A percentile compares a stretch with the other conserved stretches of the same genome.
phyloP scores from a whole-genome alignment of 2,113 vertebrate species.

The Willisornis vidua region DNA sequence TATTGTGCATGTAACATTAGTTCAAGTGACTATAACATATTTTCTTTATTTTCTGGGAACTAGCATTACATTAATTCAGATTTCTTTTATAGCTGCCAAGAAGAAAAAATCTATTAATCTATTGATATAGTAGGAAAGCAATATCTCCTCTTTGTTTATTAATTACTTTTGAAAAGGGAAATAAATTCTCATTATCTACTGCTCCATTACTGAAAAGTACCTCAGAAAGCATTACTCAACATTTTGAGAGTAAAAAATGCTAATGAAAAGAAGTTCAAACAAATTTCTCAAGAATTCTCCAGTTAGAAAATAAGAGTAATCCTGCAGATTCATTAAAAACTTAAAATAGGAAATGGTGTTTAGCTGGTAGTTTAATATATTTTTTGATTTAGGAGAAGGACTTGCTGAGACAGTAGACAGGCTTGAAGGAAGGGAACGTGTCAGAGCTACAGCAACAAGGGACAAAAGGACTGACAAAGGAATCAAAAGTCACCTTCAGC shows the following conservation, averaged over 20 bases:
- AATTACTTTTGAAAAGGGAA: constrained; percentile 7
- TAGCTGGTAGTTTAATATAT: background rate
- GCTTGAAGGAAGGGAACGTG: background rate
- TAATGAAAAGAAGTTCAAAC: background rate
- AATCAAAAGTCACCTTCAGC: background rate
- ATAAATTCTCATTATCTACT: background rate
- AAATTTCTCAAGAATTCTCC: background rate
- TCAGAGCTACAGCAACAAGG: background rate
- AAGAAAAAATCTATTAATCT: background rate
- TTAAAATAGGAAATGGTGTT: background rate
- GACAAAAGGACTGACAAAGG: background rate
- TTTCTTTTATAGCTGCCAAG: background rate
- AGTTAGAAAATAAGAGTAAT: background rate
- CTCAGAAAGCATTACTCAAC: background rate
- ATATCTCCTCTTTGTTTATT: background rate
- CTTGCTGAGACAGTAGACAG: background rate
- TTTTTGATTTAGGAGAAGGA: background rate
- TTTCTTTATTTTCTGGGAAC: background rate
- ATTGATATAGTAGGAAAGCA: background rate
- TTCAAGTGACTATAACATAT: background rate
- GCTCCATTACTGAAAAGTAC: background rate
- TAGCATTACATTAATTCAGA: background rate
- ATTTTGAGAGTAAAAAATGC: background rate
- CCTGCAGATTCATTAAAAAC: background rate
- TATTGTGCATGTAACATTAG: background rate